A percentile compares a stretch with the other conserved stretches of the same genome.
Conservation (phyloP, 2,797 vertebrate species). For the Molossus molossus region DNA sequence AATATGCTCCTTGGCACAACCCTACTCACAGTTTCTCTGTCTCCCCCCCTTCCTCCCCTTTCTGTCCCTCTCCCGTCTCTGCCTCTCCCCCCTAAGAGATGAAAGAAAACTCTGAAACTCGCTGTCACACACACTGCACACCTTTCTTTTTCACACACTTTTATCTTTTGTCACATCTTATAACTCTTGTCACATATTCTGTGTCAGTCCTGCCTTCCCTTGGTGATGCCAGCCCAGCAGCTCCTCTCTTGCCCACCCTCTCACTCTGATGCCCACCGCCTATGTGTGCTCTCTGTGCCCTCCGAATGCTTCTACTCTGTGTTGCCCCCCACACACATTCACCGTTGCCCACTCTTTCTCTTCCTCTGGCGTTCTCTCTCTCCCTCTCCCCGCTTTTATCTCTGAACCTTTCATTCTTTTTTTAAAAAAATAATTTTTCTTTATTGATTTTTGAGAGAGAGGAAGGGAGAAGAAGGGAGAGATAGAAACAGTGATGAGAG, state of each 20-base stretch:
- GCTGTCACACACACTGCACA: not conserved
- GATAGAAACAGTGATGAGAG: too few relatives aligned
- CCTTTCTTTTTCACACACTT: not conserved
- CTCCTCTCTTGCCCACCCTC: not conserved
- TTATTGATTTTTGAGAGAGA: too few relatives aligned
- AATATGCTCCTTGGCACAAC: not conserved
- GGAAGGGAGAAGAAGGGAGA: too few relatives aligned
- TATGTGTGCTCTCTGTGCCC: not conserved
- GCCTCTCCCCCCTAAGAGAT: not conserved
- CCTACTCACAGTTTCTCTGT: not conserved
- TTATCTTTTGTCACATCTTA: not conserved
- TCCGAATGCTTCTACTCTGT: not conserved
- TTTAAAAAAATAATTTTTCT: too few relatives aligned
- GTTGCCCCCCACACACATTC: too few relatives aligned
- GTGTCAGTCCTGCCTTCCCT: not conserved
- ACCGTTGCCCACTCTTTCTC: not conserved
- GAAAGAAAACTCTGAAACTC: slow-evolving; percentile 34
- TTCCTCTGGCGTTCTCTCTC: not conserved
- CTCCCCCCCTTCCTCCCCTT: not conserved
- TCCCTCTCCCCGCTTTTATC: not conserved
- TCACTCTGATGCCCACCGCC: not conserved
- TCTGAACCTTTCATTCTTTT: not conserved
- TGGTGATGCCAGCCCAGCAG: not conserved
- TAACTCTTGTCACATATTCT: not conserved
- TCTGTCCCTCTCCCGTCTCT: not conserved